These are phyloP conservation scores for Fukomys damarensis DNA, from an alignment of 2,113 vertebrate genomes.

Conservation along the genomic window DNA sequence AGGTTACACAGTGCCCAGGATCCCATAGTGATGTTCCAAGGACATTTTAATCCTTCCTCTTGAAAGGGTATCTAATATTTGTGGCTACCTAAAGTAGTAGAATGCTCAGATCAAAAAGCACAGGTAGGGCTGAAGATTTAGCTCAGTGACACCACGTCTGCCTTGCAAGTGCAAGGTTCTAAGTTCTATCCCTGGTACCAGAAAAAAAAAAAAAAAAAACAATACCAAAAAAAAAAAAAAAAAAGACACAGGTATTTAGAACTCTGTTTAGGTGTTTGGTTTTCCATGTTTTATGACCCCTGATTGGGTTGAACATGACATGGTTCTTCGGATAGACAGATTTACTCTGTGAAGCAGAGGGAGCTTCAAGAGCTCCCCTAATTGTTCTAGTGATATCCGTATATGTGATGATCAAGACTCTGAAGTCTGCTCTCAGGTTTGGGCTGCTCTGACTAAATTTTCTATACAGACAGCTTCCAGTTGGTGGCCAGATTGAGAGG, in stretches of 20 bases:
- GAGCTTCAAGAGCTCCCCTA: not conserved
- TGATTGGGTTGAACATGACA: not conserved
- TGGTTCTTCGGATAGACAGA: not conserved
- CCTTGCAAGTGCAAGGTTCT: too few relatives aligned
- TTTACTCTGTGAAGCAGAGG: not conserved
- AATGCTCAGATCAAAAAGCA: not conserved
- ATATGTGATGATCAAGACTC: not conserved
- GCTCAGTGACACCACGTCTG: too few relatives aligned
- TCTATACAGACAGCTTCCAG: not conserved
- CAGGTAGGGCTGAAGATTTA: too few relatives aligned
- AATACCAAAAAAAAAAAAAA: too few relatives aligned
- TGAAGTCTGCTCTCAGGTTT: not conserved
- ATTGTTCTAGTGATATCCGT: not conserved
- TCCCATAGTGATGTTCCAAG: not conserved
- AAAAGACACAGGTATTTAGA: not conserved
- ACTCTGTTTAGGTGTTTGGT: not conserved
- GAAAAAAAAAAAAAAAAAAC: too few relatives aligned
- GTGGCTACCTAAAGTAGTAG: not conserved
- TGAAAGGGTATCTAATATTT: not conserved
- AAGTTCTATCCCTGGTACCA: too few relatives aligned
- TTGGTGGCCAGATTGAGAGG: constrained; percentile 60
- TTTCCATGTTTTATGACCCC: not conserved
- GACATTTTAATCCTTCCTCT: not conserved
- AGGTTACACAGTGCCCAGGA: not conserved
- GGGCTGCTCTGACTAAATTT: not conserved